Evolutionary conservation across 2,888 invertebrate species (phyloP), one percentile per base, ranked within the genome.

Genomic region (Cynaeus angustus): DNA sequence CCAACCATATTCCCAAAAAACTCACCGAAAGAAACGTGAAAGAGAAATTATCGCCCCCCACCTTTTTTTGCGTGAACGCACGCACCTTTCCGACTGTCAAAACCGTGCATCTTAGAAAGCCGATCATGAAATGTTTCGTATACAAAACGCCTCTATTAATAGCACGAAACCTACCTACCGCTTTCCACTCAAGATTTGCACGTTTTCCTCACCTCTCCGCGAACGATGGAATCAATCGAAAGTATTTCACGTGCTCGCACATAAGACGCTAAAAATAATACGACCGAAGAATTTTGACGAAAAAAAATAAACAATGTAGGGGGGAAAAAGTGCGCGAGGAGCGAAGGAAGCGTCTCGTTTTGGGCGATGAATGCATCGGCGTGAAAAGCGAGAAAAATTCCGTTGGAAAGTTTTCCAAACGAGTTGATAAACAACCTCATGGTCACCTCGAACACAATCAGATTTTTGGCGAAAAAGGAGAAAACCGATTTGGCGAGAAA

Each of bases 401-500:
- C 56, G 48, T 10, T 37, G 33, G 45, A 45, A 66, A 66, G n/a
- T 45, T 66, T 66, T 56, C 56, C 55, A 33, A 50, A 38, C 33
- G 14, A 16, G 37, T 50, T 61, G 45, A 64, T 38, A 66, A 66
- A 53, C 52, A 64, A 64, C 13, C 53, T 64, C 64, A 64, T 43
- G 64, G 64, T 64, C 64, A 53, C 50, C 56, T 56, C 43, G 38
- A 50, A 41, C 28, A 30, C 61, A 46, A 50, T 50, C 9, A 62
- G 48, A 62, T 45, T 9, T 33, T 33, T 33, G 33, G 33, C 33
- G 1, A 1, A 33, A 33, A 7, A 7, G 33, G 33, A 33, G 33
- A 4, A 33, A 33, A 33, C 9, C 33, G 33, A 9, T 33, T 33
- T 33, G 16, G 14, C 13, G 30, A 30, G 9, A 6, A 37, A 37